Evolutionary conservation across 1,140 invertebrate genomes (phyloP), one percentile per base, ranked within the genome.

Genomic region (Ditylenchus dipsaci): DNA sequence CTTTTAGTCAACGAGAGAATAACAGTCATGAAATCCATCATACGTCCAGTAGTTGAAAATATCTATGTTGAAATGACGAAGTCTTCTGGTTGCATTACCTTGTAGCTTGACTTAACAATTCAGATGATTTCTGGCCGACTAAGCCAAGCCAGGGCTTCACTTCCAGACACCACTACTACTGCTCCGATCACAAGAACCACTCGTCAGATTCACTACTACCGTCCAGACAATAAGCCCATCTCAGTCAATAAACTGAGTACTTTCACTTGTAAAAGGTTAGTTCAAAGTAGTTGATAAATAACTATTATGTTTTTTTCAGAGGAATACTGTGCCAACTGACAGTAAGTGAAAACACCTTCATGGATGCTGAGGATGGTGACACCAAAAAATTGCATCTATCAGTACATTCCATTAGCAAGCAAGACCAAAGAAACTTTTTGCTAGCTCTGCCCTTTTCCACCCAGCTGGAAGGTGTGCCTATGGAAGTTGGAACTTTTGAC

Each of bases 311-410:
- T 53, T 5, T 53, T 58, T 67, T 29, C 21, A 56, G 68, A 8
- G 61, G 68, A n/a, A 33, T 66, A 56, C 33, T 70, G 33, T 70
- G 68, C 30, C 67, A 61, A 19, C 29, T 70, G 33, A 26, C 49
- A n/a, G 33, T 70, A 15, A 65, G 47, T 30, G 68, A 70, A 17
- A 70, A 70, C 27, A 70, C 68, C n/a, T 70, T 70, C 26, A 15
- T 70, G 66, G 68, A 70, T 38, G 30, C 67, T 33, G 68, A 70
- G 59, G 68, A 70, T 27, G 68, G 68, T 27, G 11, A 43, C 30
- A 70, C 68, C 43, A 45, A 38, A 9, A 30, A 27, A 21, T 33
- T 70, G 13, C 29, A 29, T 21, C 15, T 70, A n/a, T 53, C 43
- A 8, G 68, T 65, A 21, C 47, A 70, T 38, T 57, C 66, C 42